Evolutionary conservation across 1,140 invertebrate species (phyloP).

Genomic region (Drosophila sp.): DNA sequence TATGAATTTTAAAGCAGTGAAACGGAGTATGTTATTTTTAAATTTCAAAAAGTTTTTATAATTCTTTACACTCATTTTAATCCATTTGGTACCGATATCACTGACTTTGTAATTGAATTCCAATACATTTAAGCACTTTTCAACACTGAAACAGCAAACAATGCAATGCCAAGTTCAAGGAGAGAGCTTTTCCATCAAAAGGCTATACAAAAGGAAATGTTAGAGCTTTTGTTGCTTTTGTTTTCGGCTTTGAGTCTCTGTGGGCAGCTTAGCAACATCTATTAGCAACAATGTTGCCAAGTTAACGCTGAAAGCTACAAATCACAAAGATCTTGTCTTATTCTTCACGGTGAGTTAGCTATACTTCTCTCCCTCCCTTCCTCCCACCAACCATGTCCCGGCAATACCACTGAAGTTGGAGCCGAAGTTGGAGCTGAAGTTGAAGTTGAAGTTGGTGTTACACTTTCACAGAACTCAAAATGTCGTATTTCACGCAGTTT

Average conservation of each 20-base stretch:
- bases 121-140: too few relatives aligned
- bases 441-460: slow-evolving; percentile 59
- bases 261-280: slow-evolving; percentile 56
- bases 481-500: slow-evolving; percentile 81
- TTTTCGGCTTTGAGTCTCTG: slow-evolving; percentile 3
- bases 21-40: too few relatives aligned
- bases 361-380: slow-evolving; percentile 10
- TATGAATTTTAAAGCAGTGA: too few relatives aligned
- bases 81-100: too few relatives aligned
- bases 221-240: slow-evolving; percentile 31
- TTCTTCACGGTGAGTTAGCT: slow-evolving; percentile 66
- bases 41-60: too few relatives aligned
- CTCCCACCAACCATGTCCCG: neutral
- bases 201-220: slow-evolving; percentile 17
- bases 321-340: slow-evolving; percentile 72
- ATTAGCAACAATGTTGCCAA: slow-evolving; percentile 79
- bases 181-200: slow-evolving; percentile 17
- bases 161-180: slow-evolving; percentile 1
- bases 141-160: too few relatives aligned
- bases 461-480: slow-evolving; percentile 83
- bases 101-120: too few relatives aligned
- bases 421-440: too few relatives aligned
- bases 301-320: slow-evolving; percentile 72
- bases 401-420: slow-evolving; percentile 11
- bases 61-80: too few relatives aligned